Evolutionary conservation across 2,888 invertebrate genomes (phyloP).

Genomic region (Trachelus iudaicus): DNA sequence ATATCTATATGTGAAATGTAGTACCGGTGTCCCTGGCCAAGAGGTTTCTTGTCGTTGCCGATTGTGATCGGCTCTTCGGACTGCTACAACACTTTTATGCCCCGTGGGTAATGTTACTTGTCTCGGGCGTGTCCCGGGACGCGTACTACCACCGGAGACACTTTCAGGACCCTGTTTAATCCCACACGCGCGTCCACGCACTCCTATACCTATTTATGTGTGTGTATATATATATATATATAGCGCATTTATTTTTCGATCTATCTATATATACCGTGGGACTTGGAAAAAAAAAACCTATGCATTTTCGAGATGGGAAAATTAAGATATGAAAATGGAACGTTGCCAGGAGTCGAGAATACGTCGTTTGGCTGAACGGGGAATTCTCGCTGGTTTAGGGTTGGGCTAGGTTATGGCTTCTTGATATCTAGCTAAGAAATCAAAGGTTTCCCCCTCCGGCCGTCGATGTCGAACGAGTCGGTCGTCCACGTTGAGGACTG

Average conservation of each 20-base stretch:
- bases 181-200: not conserved
- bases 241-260: not conserved
- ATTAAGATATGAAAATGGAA: not conserved
- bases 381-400: not conserved
- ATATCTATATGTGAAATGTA: slow-evolving; percentile 24
- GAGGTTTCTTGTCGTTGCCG: slow-evolving; percentile 33
- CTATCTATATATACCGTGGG: not conserved
- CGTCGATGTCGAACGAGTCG: not conserved
- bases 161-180: not conserved
- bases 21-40: slow-evolving; percentile 26
- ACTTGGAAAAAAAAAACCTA: not conserved
- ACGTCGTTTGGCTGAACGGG: not conserved
- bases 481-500: not conserved
- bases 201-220: not conserved
- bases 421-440: not conserved
- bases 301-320: not conserved
- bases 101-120: slow-evolving; percentile 8
- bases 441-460: not conserved
- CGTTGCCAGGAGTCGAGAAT: not conserved
- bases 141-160: not conserved
- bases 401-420: not conserved
- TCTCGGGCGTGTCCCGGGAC: slow-evolving; percentile 12
- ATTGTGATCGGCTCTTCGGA: slow-evolving; percentile 32
- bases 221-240: too few relatives aligned
- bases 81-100: slow-evolving; percentile 5